Base-by-base conservation (phyloP, 2,888 invertebrate genomes). In the Tiphia femorata region DNA sequence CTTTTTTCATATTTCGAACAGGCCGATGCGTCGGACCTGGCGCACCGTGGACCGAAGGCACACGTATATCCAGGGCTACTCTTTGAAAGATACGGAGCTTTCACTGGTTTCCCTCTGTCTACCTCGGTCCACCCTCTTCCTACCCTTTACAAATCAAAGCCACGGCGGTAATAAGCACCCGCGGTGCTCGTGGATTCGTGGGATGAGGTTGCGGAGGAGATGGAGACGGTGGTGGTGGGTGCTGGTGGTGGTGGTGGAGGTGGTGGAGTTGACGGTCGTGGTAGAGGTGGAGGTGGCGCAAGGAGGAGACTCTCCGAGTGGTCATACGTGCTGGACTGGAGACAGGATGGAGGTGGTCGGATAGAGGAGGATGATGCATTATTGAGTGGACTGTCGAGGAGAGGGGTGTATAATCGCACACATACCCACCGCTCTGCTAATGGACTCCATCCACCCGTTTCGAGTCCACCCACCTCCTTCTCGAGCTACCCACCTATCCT, bases 71-170 rank as follows among this genome's bases (percentile, higher is more conserved):
- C 51, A 27, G 37, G 51, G 49, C 30, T 55, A 59, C 72, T 75
- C 77, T 79, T 76, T 76, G 72, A 77, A 76, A 70, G 72, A 70
- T 54, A 67, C 64, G 64, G 72, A 58, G 44, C 46, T 50, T 55
- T 66, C 52, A 50, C 49, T 57, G 62, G 52, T 62, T 58, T 57
- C 51, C 38, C 60, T 54, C 48, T 55, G 58, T 59, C 49, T 66
- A 55, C 30, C 30, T 19, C 49, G 47, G 56, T 54, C 48, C 51
- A n/a, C 59, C 56, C 52, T 25, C 50, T 42, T 64, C 65, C 66
- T 63, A 60, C 74, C 73, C 76, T 78, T 76, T 75, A 75, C 78
- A 78, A 82, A 82, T 82, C 81, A 82, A 82, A 82, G 82, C 79
- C 72, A 62, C 65, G 70, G 58, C 70, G 67, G 76, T 82, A 82